Percentiles rank a stretch among this genome's conserved stretches.
phyloP scores from a whole-genome alignment of 2,888 invertebrate genomes.

The Harpalus rubripes region DNA sequence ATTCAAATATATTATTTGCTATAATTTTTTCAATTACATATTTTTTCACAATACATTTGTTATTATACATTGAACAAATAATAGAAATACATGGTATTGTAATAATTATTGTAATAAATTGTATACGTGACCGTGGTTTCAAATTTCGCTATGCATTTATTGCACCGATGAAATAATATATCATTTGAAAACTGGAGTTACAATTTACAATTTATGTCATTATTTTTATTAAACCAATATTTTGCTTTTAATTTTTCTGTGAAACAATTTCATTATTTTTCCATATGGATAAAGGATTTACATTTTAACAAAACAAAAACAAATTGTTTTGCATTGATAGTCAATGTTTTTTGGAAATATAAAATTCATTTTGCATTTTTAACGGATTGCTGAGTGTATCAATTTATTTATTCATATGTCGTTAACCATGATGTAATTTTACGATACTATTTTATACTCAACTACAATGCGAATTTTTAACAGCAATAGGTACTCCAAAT shows the following conservation, averaged over 20 bases:
- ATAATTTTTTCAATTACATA: background rate
- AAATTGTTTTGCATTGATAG: too few relatives aligned
- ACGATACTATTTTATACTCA: too few relatives aligned
- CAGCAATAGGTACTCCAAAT: too few relatives aligned
- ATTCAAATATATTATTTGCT: background rate
- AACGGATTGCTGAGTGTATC: too few relatives aligned
- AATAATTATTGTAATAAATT: constrained; percentile 1
- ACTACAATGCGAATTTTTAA: too few relatives aligned
- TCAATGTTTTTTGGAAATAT: too few relatives aligned
- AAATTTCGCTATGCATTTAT: background rate
- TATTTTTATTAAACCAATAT: constrained; percentile 1
- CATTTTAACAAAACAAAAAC: too few relatives aligned
- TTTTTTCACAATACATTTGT: background rate
- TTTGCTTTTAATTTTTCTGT: background rate
- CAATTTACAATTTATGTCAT: background rate
- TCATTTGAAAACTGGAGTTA: background rate
- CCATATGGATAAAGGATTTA: too few relatives aligned
- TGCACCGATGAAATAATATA: background rate
- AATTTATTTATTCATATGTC: too few relatives aligned
- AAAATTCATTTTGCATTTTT: too few relatives aligned
- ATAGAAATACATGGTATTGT: background rate
- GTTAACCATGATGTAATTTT: too few relatives aligned
- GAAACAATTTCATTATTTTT: too few relatives aligned
- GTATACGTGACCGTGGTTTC: background rate
- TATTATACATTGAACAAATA: background rate